Conservation (phyloP, 2,113 vertebrate genomes). For the Loxodonta africana region DNA sequence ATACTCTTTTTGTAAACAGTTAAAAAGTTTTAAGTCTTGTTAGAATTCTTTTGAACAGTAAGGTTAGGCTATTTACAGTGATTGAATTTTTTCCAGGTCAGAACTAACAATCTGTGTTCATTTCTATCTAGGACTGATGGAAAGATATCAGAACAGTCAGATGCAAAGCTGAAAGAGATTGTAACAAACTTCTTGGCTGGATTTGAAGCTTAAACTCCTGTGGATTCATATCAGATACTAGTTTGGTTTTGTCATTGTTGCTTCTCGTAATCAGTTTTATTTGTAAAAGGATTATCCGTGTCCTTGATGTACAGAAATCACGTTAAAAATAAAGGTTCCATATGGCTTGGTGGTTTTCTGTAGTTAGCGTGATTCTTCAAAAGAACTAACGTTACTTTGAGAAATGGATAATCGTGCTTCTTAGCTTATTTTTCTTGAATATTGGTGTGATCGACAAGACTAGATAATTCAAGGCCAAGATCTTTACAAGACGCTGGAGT, state of each 20-base stretch:
- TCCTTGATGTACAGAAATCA: constrained; percentile 93
- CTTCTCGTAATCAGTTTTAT: constrained; percentile 82
- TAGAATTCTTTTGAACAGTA: neutral
- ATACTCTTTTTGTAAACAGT: neutral
- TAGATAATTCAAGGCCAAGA: neutral
- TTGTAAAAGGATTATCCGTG: constrained; percentile 86
- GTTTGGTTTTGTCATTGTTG: constrained; percentile 84
- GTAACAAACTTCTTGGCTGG: constrained; percentile 96
- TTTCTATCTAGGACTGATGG: constrained; percentile 92
- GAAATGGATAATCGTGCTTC: neutral
- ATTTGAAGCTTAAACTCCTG: constrained; percentile 92
- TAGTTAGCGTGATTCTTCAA: constrained; percentile 50
- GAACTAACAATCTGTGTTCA: constrained; percentile 60
- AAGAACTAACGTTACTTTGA: constrained; percentile 24
- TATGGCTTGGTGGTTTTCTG: constrained; percentile 69
- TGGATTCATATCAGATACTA: constrained; percentile 64
- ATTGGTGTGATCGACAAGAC: neutral
- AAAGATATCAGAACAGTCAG: constrained; percentile 95
- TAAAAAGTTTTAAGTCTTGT: neutral
- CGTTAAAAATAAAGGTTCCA: constrained; percentile 91
- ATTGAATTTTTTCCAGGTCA: constrained; percentile 7
- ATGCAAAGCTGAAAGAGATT: constrained; percentile 96
- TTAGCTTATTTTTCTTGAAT: constrained; percentile 9
- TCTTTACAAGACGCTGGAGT: neutral
- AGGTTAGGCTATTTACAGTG: neutral